These are phyloP conservation scores for Argyresthia albistria DNA, from an alignment of 2,888 invertebrate species.

Conservation along the genomic window DNA sequence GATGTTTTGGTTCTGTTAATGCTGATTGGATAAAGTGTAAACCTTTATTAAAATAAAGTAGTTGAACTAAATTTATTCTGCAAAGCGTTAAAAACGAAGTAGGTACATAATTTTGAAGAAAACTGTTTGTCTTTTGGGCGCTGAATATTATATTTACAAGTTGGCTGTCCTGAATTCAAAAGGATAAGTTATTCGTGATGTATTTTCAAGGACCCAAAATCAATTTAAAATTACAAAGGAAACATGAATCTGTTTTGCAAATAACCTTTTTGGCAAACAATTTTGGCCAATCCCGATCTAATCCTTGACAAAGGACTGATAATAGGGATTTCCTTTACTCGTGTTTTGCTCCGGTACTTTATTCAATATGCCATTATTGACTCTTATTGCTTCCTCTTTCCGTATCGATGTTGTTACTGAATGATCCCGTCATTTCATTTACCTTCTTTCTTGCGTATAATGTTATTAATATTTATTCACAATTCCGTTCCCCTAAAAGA, in stretches of 20 bases:
- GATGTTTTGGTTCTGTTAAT: not conserved
- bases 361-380: slow-evolving; percentile 4
- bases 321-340: slow-evolving; percentile 1
- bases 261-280: not conserved
- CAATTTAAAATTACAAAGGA: too few species aligned
- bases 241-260: not conserved
- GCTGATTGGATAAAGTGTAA: too few species aligned
- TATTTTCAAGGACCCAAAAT: too few species aligned
- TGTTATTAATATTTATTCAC: not conserved
- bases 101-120: too few species aligned
- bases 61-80: too few species aligned
- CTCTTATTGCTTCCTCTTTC: slow-evolving; percentile 3
- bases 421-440: not conserved
- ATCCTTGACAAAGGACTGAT: not conserved
- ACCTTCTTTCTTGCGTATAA: not conserved
- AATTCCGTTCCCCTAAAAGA: not conserved
- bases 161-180: too few species aligned
- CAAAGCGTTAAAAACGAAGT: too few species aligned
- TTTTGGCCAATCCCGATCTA: not conserved
- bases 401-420: not conserved
- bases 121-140: too few species aligned
- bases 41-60: too few species aligned
- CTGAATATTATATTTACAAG: too few species aligned
- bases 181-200: too few species aligned
- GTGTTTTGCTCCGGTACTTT: not conserved